Evolutionary conservation across 2,113 vertebrate genomes (phyloP), one percentile per base, ranked within the genome.

Genomic region (Phaethornis superciliosus): DNA sequence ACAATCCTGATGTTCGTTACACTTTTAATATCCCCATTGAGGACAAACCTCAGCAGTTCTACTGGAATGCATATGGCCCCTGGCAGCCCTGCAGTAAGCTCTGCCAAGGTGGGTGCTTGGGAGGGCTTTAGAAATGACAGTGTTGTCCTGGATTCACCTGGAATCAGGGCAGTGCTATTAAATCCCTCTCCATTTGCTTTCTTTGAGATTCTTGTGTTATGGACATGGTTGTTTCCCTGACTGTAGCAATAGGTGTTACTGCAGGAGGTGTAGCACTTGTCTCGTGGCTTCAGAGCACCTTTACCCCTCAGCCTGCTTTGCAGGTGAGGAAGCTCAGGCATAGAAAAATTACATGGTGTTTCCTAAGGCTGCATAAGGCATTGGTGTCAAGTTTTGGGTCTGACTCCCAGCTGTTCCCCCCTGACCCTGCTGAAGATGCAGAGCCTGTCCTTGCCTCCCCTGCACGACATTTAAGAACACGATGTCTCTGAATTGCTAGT

Each of bases 1-100:
- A 98, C 97, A 99, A 99, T 95, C 99, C 99, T 9, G 98, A 99
- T 0, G 99, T 99, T 88, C 99, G 99, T 96, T 99, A 99, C 96
- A 99, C 99, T 1, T 99, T 99, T 97, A 99, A 99, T 97, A 98
- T 99, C 93, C 99, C 99, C 22, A 99, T 99, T 74, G 99, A 99
- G 96, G 99, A 99, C 95, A 98, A 98, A 95, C 98, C 98, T 90
- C 99, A 99, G 92, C 99, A 98, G 93, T 99, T 99, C 96, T 98
- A 99, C 96, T 99, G 99, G 99, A 99, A 99, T 81, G 97, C 97
- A 3, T 98, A 99, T n/a, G 99, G 99, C 70, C 98, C 99, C 0
- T 99, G 99, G 99, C 99, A 99, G 95, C 97, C 99, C 54, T 99
- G 99, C 97, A 99, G 98, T 96, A 98, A 98, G 56, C 97, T 99